Percentiles rank a stretch among this genome's conserved stretches.
phyloP scores from a whole-genome alignment of 2,797 vertebrate species.

The Gephyroberyx darwinii region DNA sequence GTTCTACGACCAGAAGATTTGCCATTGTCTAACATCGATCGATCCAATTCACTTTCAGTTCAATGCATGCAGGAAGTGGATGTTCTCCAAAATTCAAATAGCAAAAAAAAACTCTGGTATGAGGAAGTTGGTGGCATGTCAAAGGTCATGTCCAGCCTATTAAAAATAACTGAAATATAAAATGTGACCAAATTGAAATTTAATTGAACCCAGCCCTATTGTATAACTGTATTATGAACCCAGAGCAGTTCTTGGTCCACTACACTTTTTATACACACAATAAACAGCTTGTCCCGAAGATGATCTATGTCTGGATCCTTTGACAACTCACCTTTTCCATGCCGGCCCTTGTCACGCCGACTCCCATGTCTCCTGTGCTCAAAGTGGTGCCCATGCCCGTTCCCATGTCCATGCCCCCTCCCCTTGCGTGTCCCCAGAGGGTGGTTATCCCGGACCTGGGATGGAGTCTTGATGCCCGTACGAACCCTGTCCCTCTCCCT shows the following conservation, averaged over 20 bases:
- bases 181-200: too few relatives aligned
- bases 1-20: background rate
- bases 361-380: slow-evolving; percentile 83
- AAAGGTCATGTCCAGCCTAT: too few relatives aligned
- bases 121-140: background rate
- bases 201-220: too few relatives aligned
- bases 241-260: background rate
- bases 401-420: slow-evolving; percentile 74
- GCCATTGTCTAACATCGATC: background rate
- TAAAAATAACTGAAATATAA: too few relatives aligned
- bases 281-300: background rate
- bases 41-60: background rate
- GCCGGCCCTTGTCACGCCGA: slow-evolving; percentile 84
- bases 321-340: slow-evolving; percentile 83
- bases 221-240: background rate
- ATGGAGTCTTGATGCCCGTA: slow-evolving; percentile 71
- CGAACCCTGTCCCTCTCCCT: slow-evolving; percentile 73
- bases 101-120: background rate
- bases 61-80: background rate
- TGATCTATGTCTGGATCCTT: background rate
- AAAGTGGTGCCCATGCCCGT: slow-evolving; percentile 71
- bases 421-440: slow-evolving; percentile 81
- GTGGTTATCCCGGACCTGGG: slow-evolving; percentile 79
- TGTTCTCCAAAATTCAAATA: background rate
- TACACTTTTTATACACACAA: background rate